Percentiles rank a stretch among this genome's conserved stretches.
phyloP scores from a whole-genome alignment of 2,113 vertebrate genomes.

The Agelaius phoeniceus region DNA sequence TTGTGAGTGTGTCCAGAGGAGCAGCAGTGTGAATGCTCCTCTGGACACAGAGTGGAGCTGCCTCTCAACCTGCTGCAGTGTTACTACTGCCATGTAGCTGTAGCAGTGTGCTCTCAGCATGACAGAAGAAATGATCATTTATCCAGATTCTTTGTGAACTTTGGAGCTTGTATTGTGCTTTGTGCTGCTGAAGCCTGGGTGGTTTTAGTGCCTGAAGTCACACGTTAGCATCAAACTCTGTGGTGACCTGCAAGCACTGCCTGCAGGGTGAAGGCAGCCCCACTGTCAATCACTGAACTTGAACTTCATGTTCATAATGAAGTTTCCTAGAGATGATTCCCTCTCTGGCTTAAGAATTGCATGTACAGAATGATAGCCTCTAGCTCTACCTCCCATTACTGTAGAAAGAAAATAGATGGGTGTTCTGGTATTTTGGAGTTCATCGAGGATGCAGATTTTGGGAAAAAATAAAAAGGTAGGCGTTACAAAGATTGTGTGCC shows the following conservation, averaged over 20 bases:
- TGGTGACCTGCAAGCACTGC: not conserved
- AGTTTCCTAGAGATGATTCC: not conserved
- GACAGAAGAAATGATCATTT: not conserved
- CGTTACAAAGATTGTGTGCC: not conserved
- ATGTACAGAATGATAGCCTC: not conserved
- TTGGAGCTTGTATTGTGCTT: not conserved
- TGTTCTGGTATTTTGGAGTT: not conserved
- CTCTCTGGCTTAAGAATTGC: not conserved
- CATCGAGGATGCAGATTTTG: not conserved
- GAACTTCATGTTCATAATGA: not conserved
- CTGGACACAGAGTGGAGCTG: not conserved
- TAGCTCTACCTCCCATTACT: not conserved
- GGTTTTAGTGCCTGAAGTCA: not conserved
- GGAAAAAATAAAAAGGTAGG: rapidly evolving
- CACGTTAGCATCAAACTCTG: not conserved
- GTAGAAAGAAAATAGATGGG: not conserved
- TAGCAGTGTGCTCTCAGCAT: not conserved
- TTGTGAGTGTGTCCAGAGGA: too few species aligned
- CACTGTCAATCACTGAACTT: not conserved
- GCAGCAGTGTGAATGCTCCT: not conserved
- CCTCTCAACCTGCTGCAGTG: not conserved
- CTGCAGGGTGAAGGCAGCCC: not conserved
- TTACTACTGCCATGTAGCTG: not conserved
- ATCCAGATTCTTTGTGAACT: not conserved
- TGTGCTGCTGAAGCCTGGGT: not conserved